Evolutionary conservation across 2,113 vertebrate species (phyloP).

Genomic region (Antigone vipio): DNA sequence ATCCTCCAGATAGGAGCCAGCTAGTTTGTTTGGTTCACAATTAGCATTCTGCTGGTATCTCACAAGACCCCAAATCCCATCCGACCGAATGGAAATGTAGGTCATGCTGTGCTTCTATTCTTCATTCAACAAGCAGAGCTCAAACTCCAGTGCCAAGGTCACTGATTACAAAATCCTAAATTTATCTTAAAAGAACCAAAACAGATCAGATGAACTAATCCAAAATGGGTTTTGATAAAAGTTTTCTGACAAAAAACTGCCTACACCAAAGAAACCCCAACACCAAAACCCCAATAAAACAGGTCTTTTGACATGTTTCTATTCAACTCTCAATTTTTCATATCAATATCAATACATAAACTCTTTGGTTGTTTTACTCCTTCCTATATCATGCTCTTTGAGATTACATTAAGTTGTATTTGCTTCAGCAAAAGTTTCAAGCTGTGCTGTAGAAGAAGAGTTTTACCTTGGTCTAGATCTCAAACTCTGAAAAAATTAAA

Average conservation of each 20-base stretch:
- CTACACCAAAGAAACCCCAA: neutral
- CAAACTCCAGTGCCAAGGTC: neutral
- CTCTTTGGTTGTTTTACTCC: neutral
- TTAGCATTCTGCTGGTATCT: neutral
- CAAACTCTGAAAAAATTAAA: neutral
- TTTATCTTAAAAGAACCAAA: neutral
- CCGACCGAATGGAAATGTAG: neutral
- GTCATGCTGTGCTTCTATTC: neutral
- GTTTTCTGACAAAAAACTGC: neutral
- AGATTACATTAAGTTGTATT: neutral
- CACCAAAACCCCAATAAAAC: neutral
- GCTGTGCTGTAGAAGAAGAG: neutral
- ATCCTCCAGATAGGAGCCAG: neutral
- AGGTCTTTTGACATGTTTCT: neutral
- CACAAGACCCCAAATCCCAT: neutral
- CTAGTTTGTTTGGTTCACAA: neutral
- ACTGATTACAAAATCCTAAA: neutral
- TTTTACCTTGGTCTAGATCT: neutral
- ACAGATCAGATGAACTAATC: neutral
- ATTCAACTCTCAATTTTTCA: neutral
- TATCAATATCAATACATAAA: neutral
- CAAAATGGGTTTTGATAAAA: neutral
- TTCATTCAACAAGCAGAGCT: neutral
- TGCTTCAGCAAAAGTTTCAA: neutral
- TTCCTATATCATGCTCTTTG: neutral